Evolutionary conservation across 2,888 invertebrate genomes (phyloP), one percentile per base, ranked within the genome.

Genomic region (Eupithecia exiguata): DNA sequence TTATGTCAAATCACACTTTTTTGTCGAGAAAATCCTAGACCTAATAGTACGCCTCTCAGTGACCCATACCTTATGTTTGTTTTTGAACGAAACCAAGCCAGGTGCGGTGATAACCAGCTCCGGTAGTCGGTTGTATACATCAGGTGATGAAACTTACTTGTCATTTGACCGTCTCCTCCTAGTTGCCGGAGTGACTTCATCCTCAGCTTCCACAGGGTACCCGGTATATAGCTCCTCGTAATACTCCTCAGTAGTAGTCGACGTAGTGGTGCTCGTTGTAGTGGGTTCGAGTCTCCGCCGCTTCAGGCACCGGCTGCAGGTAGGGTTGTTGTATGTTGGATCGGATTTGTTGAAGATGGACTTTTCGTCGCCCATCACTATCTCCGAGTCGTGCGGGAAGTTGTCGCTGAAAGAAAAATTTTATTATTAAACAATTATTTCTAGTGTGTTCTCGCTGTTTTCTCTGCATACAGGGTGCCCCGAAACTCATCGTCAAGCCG

Each of bases 281-380:
- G 81, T 62, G 58, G 80, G 67, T 58, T 69, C 70, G 25, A 74
- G 67, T 25, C 83, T 79, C 46, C 79, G 79, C 1, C 77, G 83
- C 53, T 75, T 76, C 2, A 88, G 78, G 66, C 92, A 93, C 0
- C 83, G 84, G 1, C 76, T 78, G 76, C 92, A 92, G 1, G 82
- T 76, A 0, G 82, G 80, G 3, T 76, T 74, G 14, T 79, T 78
- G 9, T 89, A 76, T 0, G 76, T 79, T 0, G 82, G 78, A 35
- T 90, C 89, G 0, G 80, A 78, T 2, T 72, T 79, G 74, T 88
- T 83, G 80, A 81, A 89, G 16, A 85, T 74, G 0, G 91, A 86
- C 36, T 87, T 93, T 0, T 95, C 96, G 83, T 97, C 97, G 0
- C 97, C 98, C 78, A 98, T 92, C 82, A 97, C 96, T 46, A 98